Evolutionary conservation across 2,888 invertebrate genomes (phyloP).

Genomic region (Allygus modestus): DNA sequence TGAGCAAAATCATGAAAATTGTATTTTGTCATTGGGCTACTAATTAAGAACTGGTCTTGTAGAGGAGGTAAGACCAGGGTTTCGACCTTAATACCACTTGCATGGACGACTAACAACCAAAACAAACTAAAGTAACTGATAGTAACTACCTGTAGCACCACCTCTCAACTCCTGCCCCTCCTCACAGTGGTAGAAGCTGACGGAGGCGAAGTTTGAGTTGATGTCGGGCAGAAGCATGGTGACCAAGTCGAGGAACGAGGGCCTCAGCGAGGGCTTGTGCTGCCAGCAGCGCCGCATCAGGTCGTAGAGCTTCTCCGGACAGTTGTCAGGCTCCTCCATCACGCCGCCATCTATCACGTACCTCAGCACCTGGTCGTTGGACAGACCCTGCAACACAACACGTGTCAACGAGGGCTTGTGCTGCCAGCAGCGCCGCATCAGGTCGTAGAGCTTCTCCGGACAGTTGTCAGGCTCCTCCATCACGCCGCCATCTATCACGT

Average conservation of each 20-base stretch:
- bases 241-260: constrained; percentile 91
- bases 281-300: constrained; percentile 97
- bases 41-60: no score
- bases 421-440: constrained; percentile 97
- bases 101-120: no score
- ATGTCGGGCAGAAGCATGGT: constrained; percentile 84
- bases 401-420: constrained; percentile 82
- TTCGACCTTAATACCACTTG: no score
- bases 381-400: constrained; percentile 80
- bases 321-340: constrained; percentile 97
- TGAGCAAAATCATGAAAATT: no score
- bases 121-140: no score
- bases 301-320: constrained; percentile 93
- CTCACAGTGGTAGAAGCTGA: constrained; percentile 82
- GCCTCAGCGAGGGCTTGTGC: constrained; percentile 87
- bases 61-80: no score
- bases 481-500: constrained; percentile 93
- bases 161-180: constrained; percentile 76
- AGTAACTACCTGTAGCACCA: constrained; percentile 49
- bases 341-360: constrained; percentile 95
- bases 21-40: no score
- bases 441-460: constrained; percentile 91
- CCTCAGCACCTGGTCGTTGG: constrained; percentile 94
- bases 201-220: constrained; percentile 77
- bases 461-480: constrained; percentile 98